A percentile compares a stretch with the other conserved stretches of the same genome.
Evolutionary conservation across 2,113 vertebrate genomes (phyloP).

Genomic region (Xenopus borealis): DNA sequence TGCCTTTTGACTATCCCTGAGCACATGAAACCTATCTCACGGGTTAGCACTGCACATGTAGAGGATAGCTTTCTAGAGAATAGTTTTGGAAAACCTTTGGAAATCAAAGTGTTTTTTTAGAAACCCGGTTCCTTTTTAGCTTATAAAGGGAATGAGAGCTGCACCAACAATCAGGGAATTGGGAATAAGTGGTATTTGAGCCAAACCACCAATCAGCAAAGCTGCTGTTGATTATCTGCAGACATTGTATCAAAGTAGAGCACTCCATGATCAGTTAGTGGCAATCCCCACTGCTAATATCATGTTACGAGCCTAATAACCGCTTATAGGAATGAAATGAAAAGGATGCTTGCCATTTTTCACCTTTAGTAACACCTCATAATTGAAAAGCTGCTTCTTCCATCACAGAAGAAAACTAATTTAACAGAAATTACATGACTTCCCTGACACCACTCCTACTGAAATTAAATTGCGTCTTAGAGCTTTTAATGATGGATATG

Average conservation of each 20-base stretch:
- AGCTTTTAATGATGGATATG: slow-evolving; percentile 55
- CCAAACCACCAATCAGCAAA: slow-evolving; percentile 9
- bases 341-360: slow-evolving; percentile 35
- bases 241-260: background rate
- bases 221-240: slow-evolving; percentile 9
- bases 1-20: too few relatives aligned
- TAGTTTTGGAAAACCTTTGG: too few relatives aligned
- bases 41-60: too few relatives aligned
- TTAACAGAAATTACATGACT: slow-evolving; percentile 44
- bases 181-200: background rate
- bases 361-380: slow-evolving; percentile 28
- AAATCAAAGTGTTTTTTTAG: too few relatives aligned
- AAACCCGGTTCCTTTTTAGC: too few relatives aligned
- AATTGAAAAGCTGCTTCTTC: slow-evolving; percentile 21
- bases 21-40: too few relatives aligned
- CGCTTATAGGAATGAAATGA: background rate
- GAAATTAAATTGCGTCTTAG: slow-evolving; percentile 47
- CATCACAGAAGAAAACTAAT: slow-evolving; percentile 44
- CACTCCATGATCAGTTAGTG: slow-evolving; percentile 6
- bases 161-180: background rate
- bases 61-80: too few relatives aligned
- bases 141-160: too few relatives aligned
- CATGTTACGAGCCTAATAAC: slow-evolving; percentile 23
- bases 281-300: slow-evolving; percentile 15
- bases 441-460: slow-evolving; percentile 46